Evolutionary conservation across 2,113 vertebrate species (phyloP).

Genomic region (Stomatorhinus ivindoensis): DNA sequence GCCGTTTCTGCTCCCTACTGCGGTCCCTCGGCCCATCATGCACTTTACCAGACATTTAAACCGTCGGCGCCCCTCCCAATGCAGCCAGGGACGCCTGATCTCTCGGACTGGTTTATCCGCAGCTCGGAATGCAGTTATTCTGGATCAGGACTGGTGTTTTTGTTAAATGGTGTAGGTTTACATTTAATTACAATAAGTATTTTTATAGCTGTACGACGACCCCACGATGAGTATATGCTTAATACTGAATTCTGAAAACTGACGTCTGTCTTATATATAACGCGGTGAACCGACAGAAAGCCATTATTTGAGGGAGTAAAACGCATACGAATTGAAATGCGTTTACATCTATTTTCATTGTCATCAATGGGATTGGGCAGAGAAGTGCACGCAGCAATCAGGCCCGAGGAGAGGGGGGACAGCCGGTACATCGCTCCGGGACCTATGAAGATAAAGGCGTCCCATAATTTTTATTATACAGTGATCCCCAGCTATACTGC

Average conservation of each 20-base stretch:
- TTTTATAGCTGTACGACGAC: neutral
- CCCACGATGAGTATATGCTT: neutral
- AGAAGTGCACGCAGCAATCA: too few species aligned
- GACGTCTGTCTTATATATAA: too few species aligned
- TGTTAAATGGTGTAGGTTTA: neutral
- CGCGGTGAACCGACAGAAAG: too few species aligned
- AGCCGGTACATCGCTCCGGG: too few species aligned
- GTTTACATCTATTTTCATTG: too few species aligned
- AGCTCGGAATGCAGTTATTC: neutral
- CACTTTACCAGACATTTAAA: slow-evolving; percentile 32
- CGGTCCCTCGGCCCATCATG: slow-evolving; percentile 50
- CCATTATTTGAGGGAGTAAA: too few species aligned
- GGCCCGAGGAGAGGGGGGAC: too few species aligned
- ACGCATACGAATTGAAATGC: too few species aligned
- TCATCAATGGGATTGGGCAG: too few species aligned
- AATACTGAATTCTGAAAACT: neutral
- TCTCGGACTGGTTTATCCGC: neutral
- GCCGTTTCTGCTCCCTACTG: slow-evolving; percentile 72
- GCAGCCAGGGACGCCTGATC: neutral
- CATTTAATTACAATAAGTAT: neutral
- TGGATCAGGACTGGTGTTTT: neutral
- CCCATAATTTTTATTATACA: too few species aligned
- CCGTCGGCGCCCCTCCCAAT: neutral
- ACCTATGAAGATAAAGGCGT: too few species aligned
- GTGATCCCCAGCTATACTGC: too few species aligned